A percentile compares a stretch with the other conserved stretches of the same genome.
These are phyloP conservation scores for Trachemys scripta DNA, from an alignment of 2,113 vertebrate genomes.

Conservation along the genomic window DNA sequence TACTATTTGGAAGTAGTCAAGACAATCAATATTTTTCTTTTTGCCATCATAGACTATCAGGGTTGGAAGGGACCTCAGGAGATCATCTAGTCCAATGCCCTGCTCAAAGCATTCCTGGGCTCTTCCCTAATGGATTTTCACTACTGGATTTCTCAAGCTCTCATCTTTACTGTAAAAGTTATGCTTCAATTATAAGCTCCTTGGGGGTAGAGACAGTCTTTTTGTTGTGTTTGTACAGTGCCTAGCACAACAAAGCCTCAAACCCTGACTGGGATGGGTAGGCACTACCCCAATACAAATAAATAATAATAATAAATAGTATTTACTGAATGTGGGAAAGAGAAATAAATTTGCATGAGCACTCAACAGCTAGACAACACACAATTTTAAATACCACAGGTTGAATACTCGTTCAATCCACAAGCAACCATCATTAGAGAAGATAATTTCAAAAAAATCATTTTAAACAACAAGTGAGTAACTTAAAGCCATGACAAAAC, in stretches of 20 bases:
- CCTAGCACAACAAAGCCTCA: neutral
- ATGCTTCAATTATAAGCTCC: neutral
- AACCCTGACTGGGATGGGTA: neutral
- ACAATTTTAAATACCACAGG: neutral
- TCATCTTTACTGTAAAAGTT: neutral
- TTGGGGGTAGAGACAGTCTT: neutral
- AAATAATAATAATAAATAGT: neutral
- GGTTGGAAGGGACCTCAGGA: too few relatives aligned
- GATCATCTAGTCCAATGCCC: too few relatives aligned
- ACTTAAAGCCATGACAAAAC: neutral
- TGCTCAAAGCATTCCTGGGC: too few relatives aligned
- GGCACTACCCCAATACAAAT: neutral
- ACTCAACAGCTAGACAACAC: neutral
- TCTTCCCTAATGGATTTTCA: neutral
- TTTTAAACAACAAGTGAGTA: neutral
- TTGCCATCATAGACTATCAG: neutral
- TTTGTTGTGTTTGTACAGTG: neutral
- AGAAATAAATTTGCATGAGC: slow-evolving; percentile 16
- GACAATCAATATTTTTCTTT: neutral
- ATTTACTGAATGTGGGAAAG: neutral
- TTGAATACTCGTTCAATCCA: neutral
- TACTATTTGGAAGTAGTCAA: neutral
- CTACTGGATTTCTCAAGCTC: neutral
- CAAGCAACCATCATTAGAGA: neutral
- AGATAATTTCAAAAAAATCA: neutral